These are phyloP conservation scores for Pseudomyrmex sp. DNA, from an alignment of 1,140 invertebrate species.

Conservation along the genomic window DNA sequence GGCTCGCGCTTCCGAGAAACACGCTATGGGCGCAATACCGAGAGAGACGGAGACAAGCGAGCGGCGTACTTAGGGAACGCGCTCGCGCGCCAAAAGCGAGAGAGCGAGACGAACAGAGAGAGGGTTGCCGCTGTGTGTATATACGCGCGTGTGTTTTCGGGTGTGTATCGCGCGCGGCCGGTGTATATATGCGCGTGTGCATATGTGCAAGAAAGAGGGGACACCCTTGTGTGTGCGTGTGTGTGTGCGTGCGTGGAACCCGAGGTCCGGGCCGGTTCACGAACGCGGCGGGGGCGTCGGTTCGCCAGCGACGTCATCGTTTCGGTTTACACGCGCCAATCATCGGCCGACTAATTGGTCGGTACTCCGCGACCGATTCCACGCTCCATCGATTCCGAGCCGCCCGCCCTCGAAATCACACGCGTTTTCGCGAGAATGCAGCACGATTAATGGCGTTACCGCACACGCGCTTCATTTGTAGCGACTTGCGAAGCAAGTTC, in stretches of 20 bases:
- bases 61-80: slow-evolving; percentile 42
- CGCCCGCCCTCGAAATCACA: slow-evolving; percentile 72
- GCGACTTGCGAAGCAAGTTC: not conserved
- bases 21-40: slow-evolving; percentile 56
- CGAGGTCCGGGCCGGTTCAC: slow-evolving; percentile 70
- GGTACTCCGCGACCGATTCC: slow-evolving; percentile 80
- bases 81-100: slow-evolving; percentile 26
- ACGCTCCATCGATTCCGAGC: slow-evolving; percentile 79
- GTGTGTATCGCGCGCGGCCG: not conserved
- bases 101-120: slow-evolving; percentile 19
- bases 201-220: slow-evolving; percentile 49
- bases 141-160: not conserved
- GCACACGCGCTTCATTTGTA: slow-evolving; percentile 1
- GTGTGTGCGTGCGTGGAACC: slow-evolving; percentile 41
- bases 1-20: slow-evolving; percentile 65
- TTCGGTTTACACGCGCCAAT: slow-evolving; percentile 84
- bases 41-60: slow-evolving; percentile 51
- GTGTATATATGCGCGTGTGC: not conserved
- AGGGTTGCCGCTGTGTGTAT: not conserved
- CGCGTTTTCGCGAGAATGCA: slow-evolving; percentile 77
- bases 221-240: not conserved
- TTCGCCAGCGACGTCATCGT: slow-evolving; percentile 81
- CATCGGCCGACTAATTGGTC: slow-evolving; percentile 82
- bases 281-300: slow-evolving; percentile 71
- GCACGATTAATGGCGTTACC: slow-evolving; percentile 77